phyloP scores from a whole-genome alignment of 2,113 vertebrate species.

The Oncorhynchus tshawytscha region DNA sequence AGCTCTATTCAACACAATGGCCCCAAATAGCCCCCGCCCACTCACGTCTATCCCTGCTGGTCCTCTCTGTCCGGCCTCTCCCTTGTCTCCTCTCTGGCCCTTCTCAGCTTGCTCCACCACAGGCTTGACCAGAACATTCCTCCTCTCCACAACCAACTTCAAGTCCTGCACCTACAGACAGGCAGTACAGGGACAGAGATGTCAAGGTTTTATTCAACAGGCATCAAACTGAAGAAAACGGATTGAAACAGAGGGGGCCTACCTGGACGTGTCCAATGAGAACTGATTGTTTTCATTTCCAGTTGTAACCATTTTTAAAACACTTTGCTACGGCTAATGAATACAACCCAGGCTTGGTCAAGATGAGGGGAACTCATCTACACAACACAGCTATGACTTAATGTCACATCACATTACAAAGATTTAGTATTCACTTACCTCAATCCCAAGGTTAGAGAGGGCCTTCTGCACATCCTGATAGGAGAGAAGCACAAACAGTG shows the following conservation, averaged over 20 bases:
- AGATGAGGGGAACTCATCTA: too few relatives aligned
- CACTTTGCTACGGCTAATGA: too few relatives aligned
- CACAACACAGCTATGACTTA: too few relatives aligned
- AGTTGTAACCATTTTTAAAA: too few relatives aligned
- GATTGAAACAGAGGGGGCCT: too few relatives aligned
- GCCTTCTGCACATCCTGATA: slow-evolving; percentile 83
- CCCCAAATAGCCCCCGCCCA: background rate
- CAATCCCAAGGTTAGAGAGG: slow-evolving; percentile 79
- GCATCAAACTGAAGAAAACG: too few relatives aligned
- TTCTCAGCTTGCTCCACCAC: slow-evolving; percentile 35
- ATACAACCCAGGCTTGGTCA: too few relatives aligned
- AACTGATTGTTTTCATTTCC: too few relatives aligned
- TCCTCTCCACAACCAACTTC: slow-evolving; percentile 61
- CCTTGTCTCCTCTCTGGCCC: slow-evolving; percentile 81
- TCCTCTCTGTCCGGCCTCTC: slow-evolving; percentile 80
- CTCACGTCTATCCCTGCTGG: slow-evolving; percentile 82
- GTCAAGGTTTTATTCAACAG: too few relatives aligned
- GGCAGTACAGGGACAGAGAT: too few relatives aligned
- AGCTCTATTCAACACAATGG: too few relatives aligned
- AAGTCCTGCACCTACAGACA: slow-evolving; percentile 65
- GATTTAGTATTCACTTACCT: slow-evolving; percentile 68
- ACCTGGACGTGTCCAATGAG: too few relatives aligned
- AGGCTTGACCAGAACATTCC: background rate
- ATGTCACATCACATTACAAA: background rate
- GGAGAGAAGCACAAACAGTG: slow-evolving; percentile 21